Evolutionary conservation across 2,888 invertebrate genomes (phyloP), one percentile per base, ranked within the genome.

Genomic region (Papilio elwesi): DNA sequence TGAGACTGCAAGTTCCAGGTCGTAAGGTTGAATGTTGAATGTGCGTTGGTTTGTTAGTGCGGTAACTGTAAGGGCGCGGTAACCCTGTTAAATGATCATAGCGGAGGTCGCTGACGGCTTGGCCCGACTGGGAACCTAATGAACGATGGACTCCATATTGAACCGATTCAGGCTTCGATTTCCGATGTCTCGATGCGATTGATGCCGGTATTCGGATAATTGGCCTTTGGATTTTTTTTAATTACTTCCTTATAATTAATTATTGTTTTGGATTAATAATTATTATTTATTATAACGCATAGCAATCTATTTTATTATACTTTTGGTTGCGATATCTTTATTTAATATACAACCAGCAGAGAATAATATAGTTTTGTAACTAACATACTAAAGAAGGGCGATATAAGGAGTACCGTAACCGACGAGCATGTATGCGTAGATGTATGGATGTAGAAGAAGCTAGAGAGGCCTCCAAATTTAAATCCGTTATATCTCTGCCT

Each of bases 61-160:
- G 77, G 80, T 83, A 81, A 85, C 80, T 81, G 82, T 85, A 85
- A 84, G 83, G 81, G 75, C 70, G 75, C 74, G 70, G 73, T 87
- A 85, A 87, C 86, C 88, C 83, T 80, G 77, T 82, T 82, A 76
- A 79, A 77, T 83, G 86, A 85, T 87, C 85, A 84, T 83, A 84
- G 83, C 82, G 84, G 81, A 82, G 83, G 83, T 73, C 73, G 73
- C 68, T 55, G 69, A 70, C 65, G 73, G 66, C 69, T 66, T 67
- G 59, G 66, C 69, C 59, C 59, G 59, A 70, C 73, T 66, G 73
- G 73, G 69, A 73, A 79, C 74, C 71, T 74, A 73, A 74, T 75
- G 74, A 77, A 73, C 68, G 74, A 77, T 76, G 72, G 76, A 16
- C 70, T 55, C 74, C 74, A 74, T 73, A 73, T 65, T 59, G 57